Conservation (phyloP, 2,113 vertebrate genomes). For the Pygoscelis adeliae region DNA sequence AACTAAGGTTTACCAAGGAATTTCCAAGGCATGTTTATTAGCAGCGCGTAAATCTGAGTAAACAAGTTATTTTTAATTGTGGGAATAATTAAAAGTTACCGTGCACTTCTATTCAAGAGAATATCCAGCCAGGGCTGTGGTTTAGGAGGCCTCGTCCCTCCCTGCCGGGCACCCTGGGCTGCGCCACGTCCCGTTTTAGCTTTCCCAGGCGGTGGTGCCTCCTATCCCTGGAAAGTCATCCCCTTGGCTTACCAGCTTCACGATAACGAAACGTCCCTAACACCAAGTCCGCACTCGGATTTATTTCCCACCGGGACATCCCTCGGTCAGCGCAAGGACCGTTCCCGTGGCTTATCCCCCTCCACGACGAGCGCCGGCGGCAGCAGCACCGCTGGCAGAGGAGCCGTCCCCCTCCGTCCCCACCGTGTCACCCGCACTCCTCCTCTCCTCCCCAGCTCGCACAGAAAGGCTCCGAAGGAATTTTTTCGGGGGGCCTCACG, state of each 20-base stretch:
- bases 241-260: rapidly evolving
- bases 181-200: rapidly evolving
- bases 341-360: rapidly evolving
- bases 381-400: not conserved
- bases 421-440: not conserved
- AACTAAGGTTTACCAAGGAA: not conserved
- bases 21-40: conserved; percentile 25
- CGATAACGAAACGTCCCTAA: rapidly evolving
- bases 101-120: not conserved
- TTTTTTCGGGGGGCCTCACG: conserved; percentile 11
- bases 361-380: rapidly evolving
- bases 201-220: rapidly evolving
- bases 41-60: not conserved
- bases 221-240: rapidly evolving
- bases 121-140: not conserved
- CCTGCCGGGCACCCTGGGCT: not conserved
- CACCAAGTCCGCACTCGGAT: rapidly evolving
- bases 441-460: not conserved
- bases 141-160: not conserved
- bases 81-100: not conserved
- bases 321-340: rapidly evolving
- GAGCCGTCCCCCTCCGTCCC: rapidly evolving
- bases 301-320: not conserved
- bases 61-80: conserved; percentile 20
- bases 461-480: not conserved